phyloP scores from a whole-genome alignment of 2,888 invertebrate species.

The Ptilodon capucinus region DNA sequence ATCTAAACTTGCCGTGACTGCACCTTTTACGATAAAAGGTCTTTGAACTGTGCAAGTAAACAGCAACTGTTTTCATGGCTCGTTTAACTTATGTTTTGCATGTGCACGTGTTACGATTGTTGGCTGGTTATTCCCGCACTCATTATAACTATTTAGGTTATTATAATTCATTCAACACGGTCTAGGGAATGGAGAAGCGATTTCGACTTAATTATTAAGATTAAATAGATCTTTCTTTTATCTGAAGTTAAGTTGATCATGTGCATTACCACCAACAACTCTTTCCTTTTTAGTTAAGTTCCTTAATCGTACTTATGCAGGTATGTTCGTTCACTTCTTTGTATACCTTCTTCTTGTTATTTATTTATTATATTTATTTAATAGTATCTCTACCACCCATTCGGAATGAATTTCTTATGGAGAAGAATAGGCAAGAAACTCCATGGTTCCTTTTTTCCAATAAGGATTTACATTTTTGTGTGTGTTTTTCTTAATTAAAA shows the following conservation, averaged over 20 bases:
- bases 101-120: slow-evolving; percentile 8
- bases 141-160: background rate
- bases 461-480: too few relatives aligned
- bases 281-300: background rate
- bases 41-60: slow-evolving; percentile 25
- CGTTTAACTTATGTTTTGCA: slow-evolving; percentile 7
- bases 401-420: too few relatives aligned
- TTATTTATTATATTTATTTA: too few relatives aligned
- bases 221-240: background rate
- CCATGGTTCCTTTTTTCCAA: too few relatives aligned
- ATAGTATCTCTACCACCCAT: too few relatives aligned
- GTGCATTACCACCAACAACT: background rate
- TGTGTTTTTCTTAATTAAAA: too few relatives aligned
- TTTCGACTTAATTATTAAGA: background rate
- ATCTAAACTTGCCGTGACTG: slow-evolving; percentile 11
- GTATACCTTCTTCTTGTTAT: too few relatives aligned
- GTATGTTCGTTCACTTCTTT: background rate
- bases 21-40: slow-evolving; percentile 30
- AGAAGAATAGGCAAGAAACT: too few relatives aligned
- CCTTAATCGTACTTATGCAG: background rate
- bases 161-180: background rate
- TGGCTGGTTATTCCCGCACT: background rate
- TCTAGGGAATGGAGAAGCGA: background rate
- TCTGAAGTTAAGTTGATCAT: background rate
- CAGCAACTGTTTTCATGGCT: slow-evolving; percentile 11